Evolutionary conservation across 2,888 invertebrate genomes (phyloP).

Genomic region (Mythimna impura): DNA sequence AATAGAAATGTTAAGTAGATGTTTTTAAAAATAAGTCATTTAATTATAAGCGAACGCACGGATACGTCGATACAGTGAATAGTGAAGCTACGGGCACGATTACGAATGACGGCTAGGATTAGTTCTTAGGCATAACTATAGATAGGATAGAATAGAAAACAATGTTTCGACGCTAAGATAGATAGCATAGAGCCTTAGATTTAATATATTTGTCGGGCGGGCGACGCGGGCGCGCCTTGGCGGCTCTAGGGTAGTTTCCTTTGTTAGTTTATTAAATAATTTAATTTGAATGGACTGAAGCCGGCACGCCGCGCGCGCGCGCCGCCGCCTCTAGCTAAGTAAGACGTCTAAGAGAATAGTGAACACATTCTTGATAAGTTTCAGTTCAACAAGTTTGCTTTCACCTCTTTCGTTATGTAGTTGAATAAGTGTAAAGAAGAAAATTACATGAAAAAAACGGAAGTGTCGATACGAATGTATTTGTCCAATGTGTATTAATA

Average conservation of each 20-base stretch:
- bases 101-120: conserved; percentile 83
- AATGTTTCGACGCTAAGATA: conserved; percentile 89
- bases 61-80: conserved; percentile 82
- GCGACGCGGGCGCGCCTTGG: conserved; percentile 75
- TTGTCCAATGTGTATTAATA: conserved; percentile 90
- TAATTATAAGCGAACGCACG: conserved; percentile 85
- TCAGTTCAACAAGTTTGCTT: conserved; percentile 89
- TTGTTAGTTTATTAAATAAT: conserved; percentile 90
- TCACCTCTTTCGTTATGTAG: conserved; percentile 90
- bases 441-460: conserved; percentile 86
- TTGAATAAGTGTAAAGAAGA: conserved; percentile 89
- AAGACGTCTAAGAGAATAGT: conserved; percentile 82
- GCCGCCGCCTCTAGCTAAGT: conserved; percentile 71
- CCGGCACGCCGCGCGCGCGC: conserved; percentile 76
- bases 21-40: conserved; percentile 87
- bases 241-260: conserved; percentile 88
- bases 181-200: conserved; percentile 86
- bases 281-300: conserved; percentile 90
- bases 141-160: conserved; percentile 89
- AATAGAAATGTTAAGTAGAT: conserved; percentile 88
- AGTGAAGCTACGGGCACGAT: conserved; percentile 80
- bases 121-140: conserved; percentile 86
- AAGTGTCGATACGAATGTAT: conserved; percentile 88
- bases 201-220: conserved; percentile 81
- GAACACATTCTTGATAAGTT: conserved; percentile 88